These are phyloP conservation scores for Drosophila monieri DNA, from an alignment of 2,888 invertebrate genomes.

Conservation along the genomic window DNA sequence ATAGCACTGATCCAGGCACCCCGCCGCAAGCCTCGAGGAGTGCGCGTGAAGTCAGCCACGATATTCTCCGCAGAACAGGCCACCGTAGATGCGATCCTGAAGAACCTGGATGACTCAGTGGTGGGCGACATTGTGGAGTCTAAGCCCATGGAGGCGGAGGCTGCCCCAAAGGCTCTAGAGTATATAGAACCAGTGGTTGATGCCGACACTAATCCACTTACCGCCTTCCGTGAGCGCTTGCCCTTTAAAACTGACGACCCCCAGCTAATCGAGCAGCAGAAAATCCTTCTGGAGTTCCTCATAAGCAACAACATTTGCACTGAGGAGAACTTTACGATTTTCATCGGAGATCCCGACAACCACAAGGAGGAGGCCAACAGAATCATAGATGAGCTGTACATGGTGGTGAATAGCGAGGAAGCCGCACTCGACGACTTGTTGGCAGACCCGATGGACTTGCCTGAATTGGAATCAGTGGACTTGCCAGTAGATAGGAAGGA, in stretches of 20 bases:
- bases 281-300: constrained; percentile 81
- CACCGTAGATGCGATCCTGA: constrained; percentile 81
- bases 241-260: constrained; percentile 82
- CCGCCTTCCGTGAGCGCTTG: constrained; percentile 73
- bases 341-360: constrained; percentile 82
- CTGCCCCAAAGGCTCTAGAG: background rate
- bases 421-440: background rate
- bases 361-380: constrained; percentile 80
- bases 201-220: constrained; percentile 45
- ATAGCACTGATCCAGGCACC: constrained; percentile 69
- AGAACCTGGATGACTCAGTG: constrained; percentile 76
- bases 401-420: constrained; percentile 67
- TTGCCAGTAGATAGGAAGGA: background rate
- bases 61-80: constrained; percentile 82
- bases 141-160: constrained; percentile 26
- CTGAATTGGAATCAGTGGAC: background rate
- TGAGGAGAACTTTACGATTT: constrained; percentile 82
- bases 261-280: constrained; percentile 79
- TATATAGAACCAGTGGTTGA: background rate
- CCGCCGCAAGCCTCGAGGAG: constrained; percentile 38
- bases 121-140: constrained; percentile 65
- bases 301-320: constrained; percentile 82
- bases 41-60: constrained; percentile 61
- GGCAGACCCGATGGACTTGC: background rate
- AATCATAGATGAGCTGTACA: constrained; percentile 80